Base-by-base conservation (phyloP, 2,797 vertebrate genomes). In the Neoniphon sammara region DNA sequence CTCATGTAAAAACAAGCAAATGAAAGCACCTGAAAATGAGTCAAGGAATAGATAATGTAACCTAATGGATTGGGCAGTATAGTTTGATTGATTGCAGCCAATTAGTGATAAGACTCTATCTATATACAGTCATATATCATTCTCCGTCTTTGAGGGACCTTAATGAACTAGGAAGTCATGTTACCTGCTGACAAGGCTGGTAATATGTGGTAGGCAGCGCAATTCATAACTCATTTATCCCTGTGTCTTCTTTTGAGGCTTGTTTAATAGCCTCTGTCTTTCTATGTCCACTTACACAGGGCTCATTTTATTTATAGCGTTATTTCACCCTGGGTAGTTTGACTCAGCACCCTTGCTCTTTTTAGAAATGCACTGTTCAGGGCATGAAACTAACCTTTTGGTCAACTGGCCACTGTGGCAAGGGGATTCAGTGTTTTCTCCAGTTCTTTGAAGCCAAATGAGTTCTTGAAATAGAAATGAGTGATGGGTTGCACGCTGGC, bases 311-410 rank as follows among this genome's bases (percentile, higher is more conserved):
- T 86, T 84, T 81, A 78, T 78, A 82, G 75, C 70, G 55, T 77
- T 60, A 62, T 73, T 74, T 80, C 11, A 75, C 76, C 73, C 52
- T 14, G 34, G 50, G 62, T 55, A 50, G 10, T 80, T 84, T 77
- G 81, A 84, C 70, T 84, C 65, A 84, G 67, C 76, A 63, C 30
- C 5, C 71, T 78, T 69, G 72, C 70, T 85, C 81, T 82, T 83
- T 78, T 77, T 66, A 78, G 61, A 46, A 44, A 73, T 49, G 56
- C 73, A 12, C 77, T 7, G 71, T 72, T 79, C 36, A 1, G 39
- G 57, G 66, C 56, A 27, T 49, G 63, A 17, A 63, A 59, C 50
- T 66, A 85, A 86, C 83, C 80, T 83, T 66, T 68, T 46, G 75
- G 63, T 60, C 67, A 83, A 68, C 39, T 47, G 58, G 49, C 67